Evolutionary conservation across 1,140 invertebrate genomes (phyloP).

Genomic region (Orius insidiosus): DNA sequence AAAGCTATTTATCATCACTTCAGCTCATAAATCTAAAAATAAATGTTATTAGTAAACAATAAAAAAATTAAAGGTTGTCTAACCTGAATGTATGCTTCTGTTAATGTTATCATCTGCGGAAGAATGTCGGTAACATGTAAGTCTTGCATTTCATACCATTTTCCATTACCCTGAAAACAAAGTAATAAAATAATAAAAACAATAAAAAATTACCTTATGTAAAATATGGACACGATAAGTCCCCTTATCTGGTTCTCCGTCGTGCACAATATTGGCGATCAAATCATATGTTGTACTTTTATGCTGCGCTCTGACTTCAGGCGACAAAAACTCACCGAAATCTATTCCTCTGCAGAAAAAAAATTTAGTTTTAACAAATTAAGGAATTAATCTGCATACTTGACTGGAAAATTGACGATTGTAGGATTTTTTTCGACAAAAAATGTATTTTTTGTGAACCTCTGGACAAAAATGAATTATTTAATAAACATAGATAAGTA

Average conservation of each 20-base stretch:
- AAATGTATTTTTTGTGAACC: constrained; percentile 98
- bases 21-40: constrained; percentile 17
- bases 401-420: constrained; percentile 98
- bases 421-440: constrained; percentile 99
- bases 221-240: constrained; percentile 92
- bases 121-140: constrained; percentile 94
- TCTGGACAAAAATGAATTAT: constrained; percentile 30
- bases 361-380: neutral
- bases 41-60: neutral
- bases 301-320: constrained; percentile 62
- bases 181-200: neutral
- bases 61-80: constrained; percentile 11
- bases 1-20: constrained; percentile 5
- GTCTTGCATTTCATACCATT: constrained; percentile 95
- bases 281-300: constrained; percentile 84
- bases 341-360: constrained; percentile 68
- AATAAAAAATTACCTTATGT: constrained; percentile 49
- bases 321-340: constrained; percentile 86
- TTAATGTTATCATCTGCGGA: constrained; percentile 98
- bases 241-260: constrained; percentile 84
- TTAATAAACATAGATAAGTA: constrained; percentile 1
- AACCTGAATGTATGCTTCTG: constrained; percentile 93
- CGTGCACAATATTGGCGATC: constrained; percentile 95
- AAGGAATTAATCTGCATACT: constrained; percentile 43
- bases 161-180: constrained; percentile 39